phyloP scores from a whole-genome alignment of 2,797 vertebrate genomes.

The Xenentodon cancila region DNA sequence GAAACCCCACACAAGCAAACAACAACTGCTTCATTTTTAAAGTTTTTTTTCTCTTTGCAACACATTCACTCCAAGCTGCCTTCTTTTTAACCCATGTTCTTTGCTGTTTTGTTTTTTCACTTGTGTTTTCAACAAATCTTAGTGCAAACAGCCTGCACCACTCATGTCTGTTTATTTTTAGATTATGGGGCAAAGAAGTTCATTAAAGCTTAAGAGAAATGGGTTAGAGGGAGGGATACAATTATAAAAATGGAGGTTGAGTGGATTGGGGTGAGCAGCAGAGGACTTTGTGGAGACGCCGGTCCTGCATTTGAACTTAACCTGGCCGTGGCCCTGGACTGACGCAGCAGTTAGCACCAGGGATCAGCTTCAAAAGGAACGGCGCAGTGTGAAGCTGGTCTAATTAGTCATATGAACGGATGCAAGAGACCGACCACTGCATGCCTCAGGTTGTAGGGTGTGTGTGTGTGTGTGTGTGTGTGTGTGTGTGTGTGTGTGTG shows the following conservation, averaged over 20 bases:
- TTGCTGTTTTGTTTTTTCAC: too few relatives aligned
- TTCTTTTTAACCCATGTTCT: too few relatives aligned
- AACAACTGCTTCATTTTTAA: too few relatives aligned
- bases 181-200: background rate
- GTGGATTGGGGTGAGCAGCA: background rate
- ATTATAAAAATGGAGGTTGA: background rate
- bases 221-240: background rate
- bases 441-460: conserved; percentile 77
- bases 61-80: too few relatives aligned
- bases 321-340: conserved; percentile 84
- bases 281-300: conserved; percentile 49
- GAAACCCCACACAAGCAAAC: too few relatives aligned
- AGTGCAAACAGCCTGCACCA: too few relatives aligned
- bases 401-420: conserved; percentile 99
- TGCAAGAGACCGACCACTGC: conserved; percentile 83
- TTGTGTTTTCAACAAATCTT: too few relatives aligned
- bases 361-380: conserved; percentile 93
- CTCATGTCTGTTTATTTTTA: too few relatives aligned
- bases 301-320: conserved; percentile 91
- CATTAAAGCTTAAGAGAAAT: conserved; percentile 15
- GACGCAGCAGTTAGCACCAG: conserved; percentile 92
- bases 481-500: conserved; percentile 27
- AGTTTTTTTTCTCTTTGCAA: too few relatives aligned
- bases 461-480: conserved; percentile 41
- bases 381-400: conserved; percentile 92